phyloP scores from a whole-genome alignment of 2,888 invertebrate genomes.

The Trypoxylon attenuatum region DNA sequence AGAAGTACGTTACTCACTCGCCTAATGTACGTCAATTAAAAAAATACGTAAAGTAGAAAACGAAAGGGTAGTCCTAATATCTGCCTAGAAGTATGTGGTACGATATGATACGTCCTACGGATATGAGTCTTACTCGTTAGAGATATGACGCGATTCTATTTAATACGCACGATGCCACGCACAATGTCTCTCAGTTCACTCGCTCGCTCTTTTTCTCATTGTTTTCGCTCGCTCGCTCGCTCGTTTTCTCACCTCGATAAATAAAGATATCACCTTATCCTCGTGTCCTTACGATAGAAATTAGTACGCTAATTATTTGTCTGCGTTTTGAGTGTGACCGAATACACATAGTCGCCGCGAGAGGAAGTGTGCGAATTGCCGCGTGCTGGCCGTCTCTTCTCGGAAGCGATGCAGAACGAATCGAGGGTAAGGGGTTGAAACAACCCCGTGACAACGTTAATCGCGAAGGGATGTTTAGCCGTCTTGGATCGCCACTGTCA shows the following conservation, averaged over 20 bases:
- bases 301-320: slow-evolving; percentile 72
- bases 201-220: slow-evolving; percentile 22
- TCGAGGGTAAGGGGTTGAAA: slow-evolving; percentile 30
- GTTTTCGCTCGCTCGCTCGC: slow-evolving; percentile 27
- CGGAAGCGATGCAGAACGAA: slow-evolving; percentile 21
- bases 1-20: slow-evolving; percentile 45
- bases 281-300: slow-evolving; percentile 56
- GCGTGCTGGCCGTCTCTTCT: slow-evolving; percentile 16
- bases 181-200: slow-evolving; percentile 32
- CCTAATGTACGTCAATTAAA: slow-evolving; percentile 44
- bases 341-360: slow-evolving; percentile 49
- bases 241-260: slow-evolving; percentile 33
- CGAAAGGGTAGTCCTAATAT: slow-evolving; percentile 27
- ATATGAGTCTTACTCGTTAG: slow-evolving; percentile 49
- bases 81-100: slow-evolving; percentile 40
- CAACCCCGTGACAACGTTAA: slow-evolving; percentile 26
- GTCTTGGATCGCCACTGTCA: slow-evolving; percentile 44
- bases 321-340: slow-evolving; percentile 68
- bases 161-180: slow-evolving; percentile 40
- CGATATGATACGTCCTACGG: slow-evolving; percentile 45
- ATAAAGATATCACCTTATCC: slow-evolving; percentile 49
- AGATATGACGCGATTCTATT: slow-evolving; percentile 49
- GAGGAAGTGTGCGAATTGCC: slow-evolving; percentile 22
- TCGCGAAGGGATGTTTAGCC: slow-evolving; percentile 37
- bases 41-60: slow-evolving; percentile 47